Conservation (phyloP, 2,113 vertebrate species). For the Bos indicus region DNA sequence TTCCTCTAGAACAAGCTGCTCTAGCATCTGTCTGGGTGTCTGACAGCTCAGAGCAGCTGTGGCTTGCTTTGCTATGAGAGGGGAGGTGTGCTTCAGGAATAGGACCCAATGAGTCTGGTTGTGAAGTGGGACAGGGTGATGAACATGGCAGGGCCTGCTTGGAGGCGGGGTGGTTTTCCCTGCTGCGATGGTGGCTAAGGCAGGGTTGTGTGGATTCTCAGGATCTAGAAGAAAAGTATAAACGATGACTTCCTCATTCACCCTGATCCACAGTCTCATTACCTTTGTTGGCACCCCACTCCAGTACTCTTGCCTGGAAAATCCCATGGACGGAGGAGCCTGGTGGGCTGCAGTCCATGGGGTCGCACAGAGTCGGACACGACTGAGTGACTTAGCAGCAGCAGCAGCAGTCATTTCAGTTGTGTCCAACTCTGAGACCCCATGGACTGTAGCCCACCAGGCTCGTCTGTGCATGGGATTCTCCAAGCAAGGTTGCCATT, state of each 20-base stretch:
- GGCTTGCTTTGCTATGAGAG: background rate
- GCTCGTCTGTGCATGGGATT: background rate
- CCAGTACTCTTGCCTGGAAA: too few relatives aligned
- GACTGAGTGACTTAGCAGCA: too few relatives aligned
- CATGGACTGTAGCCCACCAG: background rate
- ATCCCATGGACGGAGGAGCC: too few relatives aligned
- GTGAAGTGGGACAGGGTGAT: fast-evolving
- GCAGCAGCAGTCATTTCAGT: background rate
- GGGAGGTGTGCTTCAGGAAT: background rate
- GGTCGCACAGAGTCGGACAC: too few relatives aligned
- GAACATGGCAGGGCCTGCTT: background rate
- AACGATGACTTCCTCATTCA: fast-evolving
- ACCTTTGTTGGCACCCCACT: background rate
- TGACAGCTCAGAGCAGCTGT: too few relatives aligned
- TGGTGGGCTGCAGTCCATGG: too few relatives aligned
- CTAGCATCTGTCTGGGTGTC: background rate
- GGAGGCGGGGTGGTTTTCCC: background rate
- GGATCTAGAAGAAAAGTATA: background rate
- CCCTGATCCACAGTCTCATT: background rate
- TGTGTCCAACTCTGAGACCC: background rate
- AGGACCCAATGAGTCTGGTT: background rate
- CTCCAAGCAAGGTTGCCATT: background rate
- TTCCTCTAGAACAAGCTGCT: background rate
- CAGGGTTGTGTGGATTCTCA: background rate
- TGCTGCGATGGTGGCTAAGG: too few relatives aligned